Evolutionary conservation across 2,888 invertebrate species (phyloP).

Genomic region (Lycophotia porphyrea): DNA sequence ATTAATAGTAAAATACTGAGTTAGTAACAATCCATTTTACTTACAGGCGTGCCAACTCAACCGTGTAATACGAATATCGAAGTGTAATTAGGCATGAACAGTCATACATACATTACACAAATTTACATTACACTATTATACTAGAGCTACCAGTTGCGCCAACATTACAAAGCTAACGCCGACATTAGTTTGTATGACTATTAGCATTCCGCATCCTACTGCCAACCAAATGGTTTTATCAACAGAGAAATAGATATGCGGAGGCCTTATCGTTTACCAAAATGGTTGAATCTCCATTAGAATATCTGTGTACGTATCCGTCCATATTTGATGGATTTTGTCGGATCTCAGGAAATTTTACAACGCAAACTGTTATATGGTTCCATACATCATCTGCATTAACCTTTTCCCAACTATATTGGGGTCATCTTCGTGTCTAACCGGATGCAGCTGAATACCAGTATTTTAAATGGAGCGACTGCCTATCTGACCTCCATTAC

Average conservation of each 20-base stretch:
- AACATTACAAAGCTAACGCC: conserved; percentile 32
- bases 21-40: neutral
- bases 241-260: conserved; percentile 33
- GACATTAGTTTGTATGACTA: conserved; percentile 37
- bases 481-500: no score
- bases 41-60: conserved; percentile 9
- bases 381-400: neutral
- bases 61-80: conserved; percentile 16
- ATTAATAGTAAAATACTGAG: neutral
- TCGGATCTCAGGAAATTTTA: neutral
- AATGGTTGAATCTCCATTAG: conserved; percentile 34
- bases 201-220: conserved; percentile 28
- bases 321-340: conserved; percentile 3
- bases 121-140: conserved; percentile 24
- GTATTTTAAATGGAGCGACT: no score
- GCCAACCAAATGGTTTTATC: conserved; percentile 47
- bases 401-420: no score
- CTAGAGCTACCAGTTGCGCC: conserved; percentile 47
- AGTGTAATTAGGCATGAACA: conserved; percentile 32
- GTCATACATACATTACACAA: conserved; percentile 8
- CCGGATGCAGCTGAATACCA: no score
- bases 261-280: conserved; percentile 26
- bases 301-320: conserved; percentile 10
- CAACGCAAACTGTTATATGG: neutral
- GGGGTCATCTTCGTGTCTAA: neutral